A percentile compares a stretch with the other conserved stretches of the same genome.
phyloP scores from a whole-genome alignment of 2,888 invertebrate genomes.

The Patella caerulea region DNA sequence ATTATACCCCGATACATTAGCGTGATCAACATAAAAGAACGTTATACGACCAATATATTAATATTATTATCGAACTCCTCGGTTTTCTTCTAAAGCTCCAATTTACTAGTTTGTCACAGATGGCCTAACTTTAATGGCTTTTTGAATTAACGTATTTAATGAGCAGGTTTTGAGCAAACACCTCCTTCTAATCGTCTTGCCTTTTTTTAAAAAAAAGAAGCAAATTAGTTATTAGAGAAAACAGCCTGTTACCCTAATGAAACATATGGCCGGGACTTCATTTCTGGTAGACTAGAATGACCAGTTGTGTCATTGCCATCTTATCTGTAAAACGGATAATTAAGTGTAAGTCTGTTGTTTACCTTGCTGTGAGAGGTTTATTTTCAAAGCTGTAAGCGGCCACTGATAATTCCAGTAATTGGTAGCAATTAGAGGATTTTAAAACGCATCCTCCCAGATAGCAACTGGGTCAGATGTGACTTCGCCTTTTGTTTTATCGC shows the following conservation, averaged over 20 bases:
- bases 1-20: too few species aligned
- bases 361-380: neutral
- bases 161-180: conserved; percentile 5
- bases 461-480: too few species aligned
- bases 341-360: conserved; percentile 5
- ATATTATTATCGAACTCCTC: too few species aligned
- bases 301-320: conserved; percentile 7
- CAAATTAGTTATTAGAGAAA: conserved; percentile 10
- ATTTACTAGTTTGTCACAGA: neutral
- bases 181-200: neutral
- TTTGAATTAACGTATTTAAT: neutral
- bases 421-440: conserved; percentile 6
- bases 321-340: conserved; percentile 6
- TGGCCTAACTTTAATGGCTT: neutral
- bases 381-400: conserved; percentile 13
- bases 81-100: neutral
- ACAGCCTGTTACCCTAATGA: neutral
- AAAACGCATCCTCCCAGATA: neutral
- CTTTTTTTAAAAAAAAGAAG: neutral
- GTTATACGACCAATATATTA: too few species aligned
- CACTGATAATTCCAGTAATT: conserved; percentile 4
- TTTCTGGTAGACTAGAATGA: neutral
- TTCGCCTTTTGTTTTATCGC: too few species aligned
- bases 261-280: neutral
- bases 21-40: too few species aligned